phyloP scores from a whole-genome alignment of 2,888 invertebrate genomes.

The Agriopis leucophaearia region DNA sequence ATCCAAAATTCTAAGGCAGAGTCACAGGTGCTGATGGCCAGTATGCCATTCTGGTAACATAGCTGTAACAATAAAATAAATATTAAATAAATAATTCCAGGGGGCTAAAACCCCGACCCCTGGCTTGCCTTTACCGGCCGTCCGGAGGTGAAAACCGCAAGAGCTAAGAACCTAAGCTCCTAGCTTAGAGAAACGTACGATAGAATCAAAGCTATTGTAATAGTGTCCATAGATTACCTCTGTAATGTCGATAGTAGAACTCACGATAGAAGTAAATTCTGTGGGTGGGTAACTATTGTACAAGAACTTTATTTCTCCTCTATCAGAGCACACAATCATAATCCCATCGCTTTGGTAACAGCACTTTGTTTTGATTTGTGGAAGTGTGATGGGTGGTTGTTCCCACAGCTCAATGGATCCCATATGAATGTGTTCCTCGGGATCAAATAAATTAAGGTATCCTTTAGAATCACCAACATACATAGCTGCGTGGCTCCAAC shows the following conservation, averaged over 20 bases:
- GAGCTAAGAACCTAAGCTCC: no score
- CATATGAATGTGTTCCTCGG: slow-evolving; percentile 64
- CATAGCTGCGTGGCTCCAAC: slow-evolving; percentile 73
- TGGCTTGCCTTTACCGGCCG: no score
- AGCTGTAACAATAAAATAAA: slow-evolving; percentile 68
- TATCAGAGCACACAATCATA: slow-evolving; percentile 78
- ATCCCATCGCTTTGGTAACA: slow-evolving; percentile 74
- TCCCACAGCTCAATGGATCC: slow-evolving; percentile 74
- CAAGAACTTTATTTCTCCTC: slow-evolving; percentile 79
- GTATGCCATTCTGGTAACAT: slow-evolving; percentile 77
- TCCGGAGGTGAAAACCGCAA: no score
- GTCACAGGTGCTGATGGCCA: slow-evolving; percentile 82
- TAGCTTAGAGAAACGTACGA: no score
- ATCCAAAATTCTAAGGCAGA: slow-evolving; percentile 83
- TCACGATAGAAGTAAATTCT: slow-evolving; percentile 68
- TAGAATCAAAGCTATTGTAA: no score
- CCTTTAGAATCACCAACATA: slow-evolving; percentile 82
- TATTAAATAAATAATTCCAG: background rate
- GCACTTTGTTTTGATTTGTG: slow-evolving; percentile 75
- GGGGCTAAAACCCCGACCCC: no score
- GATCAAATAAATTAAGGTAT: slow-evolving; percentile 73
- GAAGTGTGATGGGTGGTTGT: slow-evolving; percentile 67
- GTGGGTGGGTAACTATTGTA: slow-evolving; percentile 78
- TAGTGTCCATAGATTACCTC: slow-evolving; percentile 61
- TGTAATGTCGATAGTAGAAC: slow-evolving; percentile 75